These are phyloP conservation scores for Characodon lateralis DNA, from an alignment of 2,797 vertebrate species.

Conservation along the genomic window DNA sequence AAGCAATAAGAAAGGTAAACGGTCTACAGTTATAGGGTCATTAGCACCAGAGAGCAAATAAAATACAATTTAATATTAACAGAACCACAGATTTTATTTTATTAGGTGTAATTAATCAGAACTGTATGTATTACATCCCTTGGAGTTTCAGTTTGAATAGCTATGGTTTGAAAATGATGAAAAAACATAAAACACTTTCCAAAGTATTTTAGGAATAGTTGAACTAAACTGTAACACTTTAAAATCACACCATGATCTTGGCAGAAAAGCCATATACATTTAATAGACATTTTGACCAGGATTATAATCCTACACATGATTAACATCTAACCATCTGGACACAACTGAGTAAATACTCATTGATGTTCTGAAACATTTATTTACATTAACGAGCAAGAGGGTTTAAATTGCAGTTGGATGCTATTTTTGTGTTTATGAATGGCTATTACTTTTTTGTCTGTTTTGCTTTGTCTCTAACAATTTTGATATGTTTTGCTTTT, in stretches of 20 bases:
- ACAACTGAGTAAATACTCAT: neutral
- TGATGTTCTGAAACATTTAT: neutral
- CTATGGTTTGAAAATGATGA: neutral
- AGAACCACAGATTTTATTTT: conserved; percentile 13
- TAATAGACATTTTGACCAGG: neutral
- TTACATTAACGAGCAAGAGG: neutral
- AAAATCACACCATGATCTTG: neutral
- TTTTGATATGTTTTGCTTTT: too few species aligned
- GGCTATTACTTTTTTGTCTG: too few species aligned
- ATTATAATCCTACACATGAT: neutral
- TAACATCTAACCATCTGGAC: conserved; percentile 1
- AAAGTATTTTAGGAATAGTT: neutral
- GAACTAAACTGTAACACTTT: neutral
- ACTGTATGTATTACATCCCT: neutral
- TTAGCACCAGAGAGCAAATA: neutral
- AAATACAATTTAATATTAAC: neutral
- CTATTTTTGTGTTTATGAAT: neutral
- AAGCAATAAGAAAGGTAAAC: conserved; percentile 13
- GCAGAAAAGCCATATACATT: neutral
- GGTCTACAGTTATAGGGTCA: neutral
- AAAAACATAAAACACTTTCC: neutral
- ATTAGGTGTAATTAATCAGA: conserved; percentile 6
- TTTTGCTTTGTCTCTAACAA: too few species aligned
- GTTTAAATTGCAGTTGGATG: too few species aligned
- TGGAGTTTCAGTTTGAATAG: neutral